These are phyloP conservation scores for Holacanthus passer DNA, from an alignment of 2,113 vertebrate genomes.

Conservation along the genomic window DNA sequence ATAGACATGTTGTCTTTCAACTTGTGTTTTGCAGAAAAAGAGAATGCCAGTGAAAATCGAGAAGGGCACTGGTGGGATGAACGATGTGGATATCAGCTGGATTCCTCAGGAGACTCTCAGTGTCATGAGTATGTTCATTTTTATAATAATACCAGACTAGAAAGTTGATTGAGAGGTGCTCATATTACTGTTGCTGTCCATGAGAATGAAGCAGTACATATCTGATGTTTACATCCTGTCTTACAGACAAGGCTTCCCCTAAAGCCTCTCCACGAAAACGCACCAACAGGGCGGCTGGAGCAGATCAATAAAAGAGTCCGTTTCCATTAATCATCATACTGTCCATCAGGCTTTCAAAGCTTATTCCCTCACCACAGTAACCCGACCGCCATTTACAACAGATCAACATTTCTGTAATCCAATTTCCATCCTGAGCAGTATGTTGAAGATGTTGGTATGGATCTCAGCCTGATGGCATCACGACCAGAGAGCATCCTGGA, in stretches of 20 bases:
- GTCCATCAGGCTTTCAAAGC: slow-evolving; percentile 47
- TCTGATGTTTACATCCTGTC: slow-evolving; percentile 36
- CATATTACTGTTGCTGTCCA: not conserved
- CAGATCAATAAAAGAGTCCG: slow-evolving; percentile 73
- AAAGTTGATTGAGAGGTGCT: not conserved
- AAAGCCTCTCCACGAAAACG: slow-evolving; percentile 84
- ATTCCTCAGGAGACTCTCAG: slow-evolving; percentile 87
- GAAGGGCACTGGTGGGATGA: slow-evolving; percentile 81
- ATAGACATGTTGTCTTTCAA: not conserved
- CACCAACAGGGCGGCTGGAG: slow-evolving; percentile 80
- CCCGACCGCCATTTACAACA: slow-evolving; percentile 21
- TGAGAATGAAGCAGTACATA: not conserved
- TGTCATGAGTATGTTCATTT: slow-evolving; percentile 82
- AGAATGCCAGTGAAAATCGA: slow-evolving; percentile 82
- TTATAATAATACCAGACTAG: not conserved
- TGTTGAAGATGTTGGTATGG: slow-evolving; percentile 19
- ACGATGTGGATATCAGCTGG: slow-evolving; percentile 87
- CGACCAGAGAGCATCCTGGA: slow-evolving; percentile 32
- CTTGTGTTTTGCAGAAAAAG: slow-evolving; percentile 77
- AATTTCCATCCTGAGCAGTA: slow-evolving; percentile 10
- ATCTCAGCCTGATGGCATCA: slow-evolving; percentile 9
- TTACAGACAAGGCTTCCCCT: slow-evolving; percentile 82
- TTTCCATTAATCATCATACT: slow-evolving; percentile 25
- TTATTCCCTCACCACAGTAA: slow-evolving; percentile 35
- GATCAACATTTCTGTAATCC: slow-evolving; percentile 34